Base-by-base conservation (phyloP, 2,113 vertebrate species). In the Hippocampus zosterae region DNA sequence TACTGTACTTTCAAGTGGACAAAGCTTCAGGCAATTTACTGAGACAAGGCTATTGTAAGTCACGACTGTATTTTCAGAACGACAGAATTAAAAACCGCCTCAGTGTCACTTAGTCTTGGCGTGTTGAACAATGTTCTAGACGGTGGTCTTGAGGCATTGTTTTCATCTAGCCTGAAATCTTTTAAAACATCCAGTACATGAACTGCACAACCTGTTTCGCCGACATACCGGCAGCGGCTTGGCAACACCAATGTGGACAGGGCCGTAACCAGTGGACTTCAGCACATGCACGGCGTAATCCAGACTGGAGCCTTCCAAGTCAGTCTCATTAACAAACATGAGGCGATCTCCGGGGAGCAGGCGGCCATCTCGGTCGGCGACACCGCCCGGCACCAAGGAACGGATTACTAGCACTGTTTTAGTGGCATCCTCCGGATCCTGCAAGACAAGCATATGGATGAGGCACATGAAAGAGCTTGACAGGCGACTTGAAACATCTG, bases 381-480 rank as follows among this genome's bases (percentile, higher is more conserved):
- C 87, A 13, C 97, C 96, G 0, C 93, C 93, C 42, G 95, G 93
- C 63, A 99, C 96, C 78, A 99, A 84, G 2, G 97, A 99, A 16
- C 95, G 95, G 86, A 99, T 96, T 56, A 98, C 94, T 71, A 98
- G 94, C 53, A 98, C 95, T 0, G 94, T 97, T 86, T 93, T 95
- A 33, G 89, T 83, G 42, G 94, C 94, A 67, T 98, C 95, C 59
- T 94, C 61, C 5, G 96, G 97, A 87, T 99, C 96, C 97, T 99
- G 77, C 70, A 75, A 46, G 59, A 76, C 1, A 62, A 8, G 18
- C 25, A 64, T 25, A 21, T 1, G 68, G 27, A 27, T 11, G 40
- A 59, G 15, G 11, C 19, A 21, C 16, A 65, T 48, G 23, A 65
- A 65, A 27, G 42, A 23, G 42, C 25, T 64, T 21, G 2, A 62